Percentiles rank a stretch among this genome's conserved stretches.
phyloP scores from a whole-genome alignment of 2,113 vertebrate genomes.

The Amphilophus citrinellus region DNA sequence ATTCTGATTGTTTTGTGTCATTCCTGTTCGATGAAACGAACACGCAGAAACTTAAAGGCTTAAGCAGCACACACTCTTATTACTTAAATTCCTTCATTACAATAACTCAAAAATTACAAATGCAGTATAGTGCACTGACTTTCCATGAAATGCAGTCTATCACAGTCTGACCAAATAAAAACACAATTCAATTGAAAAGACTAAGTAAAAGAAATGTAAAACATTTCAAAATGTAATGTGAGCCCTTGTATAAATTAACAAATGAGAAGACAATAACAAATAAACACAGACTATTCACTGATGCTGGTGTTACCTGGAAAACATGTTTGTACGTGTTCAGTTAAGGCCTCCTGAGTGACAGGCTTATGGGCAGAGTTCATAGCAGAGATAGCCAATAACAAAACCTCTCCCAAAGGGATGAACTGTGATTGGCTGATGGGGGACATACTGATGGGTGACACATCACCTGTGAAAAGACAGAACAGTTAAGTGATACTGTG shows the following conservation, averaged over 20 bases:
- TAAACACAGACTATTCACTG: background rate
- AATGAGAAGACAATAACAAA: background rate
- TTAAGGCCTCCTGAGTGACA: conserved; percentile 97
- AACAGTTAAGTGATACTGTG: background rate
- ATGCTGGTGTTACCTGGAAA: conserved; percentile 91
- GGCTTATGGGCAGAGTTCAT: conserved; percentile 98
- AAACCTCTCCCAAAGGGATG: conserved; percentile 97
- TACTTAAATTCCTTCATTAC: too few relatives aligned
- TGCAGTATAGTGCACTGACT: too few relatives aligned
- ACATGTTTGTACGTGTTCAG: conserved; percentile 96
- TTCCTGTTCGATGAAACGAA: too few relatives aligned
- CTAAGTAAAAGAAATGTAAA: background rate
- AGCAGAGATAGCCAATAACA: conserved; percentile 98
- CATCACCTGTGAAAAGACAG: conserved; percentile 90
- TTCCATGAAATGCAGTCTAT: too few relatives aligned
- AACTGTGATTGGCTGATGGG: conserved; percentile 99
- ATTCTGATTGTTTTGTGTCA: too few relatives aligned
- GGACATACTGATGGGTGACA: conserved; percentile 99
- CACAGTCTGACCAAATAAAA: too few relatives aligned
- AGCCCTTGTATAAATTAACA: background rate
- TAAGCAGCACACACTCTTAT: too few relatives aligned
- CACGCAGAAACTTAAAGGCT: too few relatives aligned
- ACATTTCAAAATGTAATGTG: background rate
- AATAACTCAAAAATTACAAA: too few relatives aligned
- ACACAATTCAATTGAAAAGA: too few relatives aligned